Evolutionary conservation across 2,113 vertebrate genomes (phyloP).

Genomic region (Hyaena hyaena): DNA sequence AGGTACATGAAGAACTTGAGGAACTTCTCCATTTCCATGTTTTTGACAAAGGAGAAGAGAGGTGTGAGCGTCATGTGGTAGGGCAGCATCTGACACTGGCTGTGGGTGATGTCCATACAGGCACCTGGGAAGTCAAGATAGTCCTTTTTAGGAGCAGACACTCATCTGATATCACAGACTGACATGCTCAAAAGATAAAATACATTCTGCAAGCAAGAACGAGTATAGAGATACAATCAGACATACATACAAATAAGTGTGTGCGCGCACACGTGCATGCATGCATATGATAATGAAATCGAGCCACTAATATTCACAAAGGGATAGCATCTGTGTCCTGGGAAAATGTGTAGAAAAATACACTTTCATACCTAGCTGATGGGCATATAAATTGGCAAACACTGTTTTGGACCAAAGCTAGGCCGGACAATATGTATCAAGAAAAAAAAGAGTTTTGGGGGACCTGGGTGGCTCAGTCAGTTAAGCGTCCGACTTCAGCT

Average conservation of each 20-base stretch:
- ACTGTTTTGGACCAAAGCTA: neutral
- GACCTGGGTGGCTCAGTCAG: no score
- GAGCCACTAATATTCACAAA: neutral
- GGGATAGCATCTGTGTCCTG: neutral
- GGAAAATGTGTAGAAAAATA: neutral
- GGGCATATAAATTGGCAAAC: neutral
- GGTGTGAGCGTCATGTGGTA: slow-evolving; percentile 90
- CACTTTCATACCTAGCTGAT: neutral
- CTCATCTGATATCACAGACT: neutral
- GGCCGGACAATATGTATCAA: neutral
- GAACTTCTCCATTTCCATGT: slow-evolving; percentile 94
- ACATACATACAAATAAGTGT: neutral
- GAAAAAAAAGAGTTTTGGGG: neutral
- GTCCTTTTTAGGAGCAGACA: slow-evolving; percentile 66
- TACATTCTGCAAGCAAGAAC: neutral
- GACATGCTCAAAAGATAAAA: neutral
- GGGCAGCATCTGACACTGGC: slow-evolving; percentile 94
- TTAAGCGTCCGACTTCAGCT: no score
- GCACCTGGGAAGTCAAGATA: slow-evolving; percentile 86
- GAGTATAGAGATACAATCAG: neutral
- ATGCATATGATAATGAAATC: neutral
- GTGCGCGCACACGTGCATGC: no score
- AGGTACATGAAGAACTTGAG: slow-evolving; percentile 98
- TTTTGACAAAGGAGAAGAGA: slow-evolving; percentile 89
- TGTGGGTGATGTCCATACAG: slow-evolving; percentile 90